These are phyloP conservation scores for Drosophila barbarae DNA, from an alignment of 2,888 invertebrate species.

Conservation along the genomic window DNA sequence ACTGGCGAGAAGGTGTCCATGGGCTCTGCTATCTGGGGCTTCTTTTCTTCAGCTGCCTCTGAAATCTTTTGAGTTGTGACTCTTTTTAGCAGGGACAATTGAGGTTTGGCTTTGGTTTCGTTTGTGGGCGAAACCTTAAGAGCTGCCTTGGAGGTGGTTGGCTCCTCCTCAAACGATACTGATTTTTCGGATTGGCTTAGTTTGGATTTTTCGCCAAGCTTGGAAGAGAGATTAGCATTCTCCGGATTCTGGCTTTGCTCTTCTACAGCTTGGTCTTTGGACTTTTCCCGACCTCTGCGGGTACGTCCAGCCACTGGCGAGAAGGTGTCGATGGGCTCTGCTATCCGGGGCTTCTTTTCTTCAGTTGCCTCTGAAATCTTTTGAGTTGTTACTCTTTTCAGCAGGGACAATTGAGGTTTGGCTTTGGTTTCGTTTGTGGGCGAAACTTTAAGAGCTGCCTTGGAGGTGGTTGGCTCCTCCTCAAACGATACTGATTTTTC, in stretches of 20 bases:
- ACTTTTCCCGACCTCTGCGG: constrained; percentile 35
- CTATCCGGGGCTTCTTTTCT: constrained; percentile 42
- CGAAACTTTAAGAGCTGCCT: constrained; percentile 1
- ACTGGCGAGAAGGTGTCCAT: constrained; percentile 43
- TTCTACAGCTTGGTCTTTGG: constrained; percentile 11
- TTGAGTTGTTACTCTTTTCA: constrained; percentile 38
- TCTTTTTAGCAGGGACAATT: constrained; percentile 45
- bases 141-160: constrained; percentile 28
- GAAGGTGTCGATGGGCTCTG: background rate
- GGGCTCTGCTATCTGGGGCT: constrained; percentile 27
- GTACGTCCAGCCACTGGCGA: constrained; percentile 66
- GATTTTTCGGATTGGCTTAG: background rate
- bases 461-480: constrained; percentile 33
- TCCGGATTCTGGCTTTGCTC: background rate
- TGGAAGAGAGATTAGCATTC: too few species aligned
- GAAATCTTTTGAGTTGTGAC: constrained; percentile 1
- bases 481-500: constrained; percentile 3
- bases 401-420: constrained; percentile 38
- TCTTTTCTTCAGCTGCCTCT: constrained; percentile 29
- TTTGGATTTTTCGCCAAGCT: too few species aligned
- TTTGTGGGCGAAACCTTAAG: background rate
- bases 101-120: constrained; percentile 26
- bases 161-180: constrained; percentile 17
- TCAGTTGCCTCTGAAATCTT: constrained; percentile 1
- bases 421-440: background rate